These are phyloP conservation scores for Pristionchus arcanus DNA, from an alignment of 2,888 invertebrate genomes.

Conservation along the genomic window DNA sequence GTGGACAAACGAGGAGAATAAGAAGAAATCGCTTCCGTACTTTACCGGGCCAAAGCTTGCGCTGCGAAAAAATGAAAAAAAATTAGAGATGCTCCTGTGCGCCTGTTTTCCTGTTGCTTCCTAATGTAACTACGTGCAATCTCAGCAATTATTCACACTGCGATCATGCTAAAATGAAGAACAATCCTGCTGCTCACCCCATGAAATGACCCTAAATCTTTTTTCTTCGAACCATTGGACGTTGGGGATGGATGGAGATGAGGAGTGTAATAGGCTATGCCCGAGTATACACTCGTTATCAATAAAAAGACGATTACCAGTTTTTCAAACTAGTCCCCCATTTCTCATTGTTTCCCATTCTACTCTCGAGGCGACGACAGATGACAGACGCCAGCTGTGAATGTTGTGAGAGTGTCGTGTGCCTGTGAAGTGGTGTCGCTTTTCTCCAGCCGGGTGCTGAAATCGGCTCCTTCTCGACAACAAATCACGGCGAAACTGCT, in stretches of 20 bases:
- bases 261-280: too few species aligned
- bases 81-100: constrained; percentile 3
- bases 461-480: background rate
- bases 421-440: constrained; percentile 26
- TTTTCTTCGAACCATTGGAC: too few species aligned
- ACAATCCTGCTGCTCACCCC: too few species aligned
- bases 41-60: too few species aligned
- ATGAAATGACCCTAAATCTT: too few species aligned
- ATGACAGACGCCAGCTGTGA: constrained; percentile 13
- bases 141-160: background rate
- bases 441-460: background rate
- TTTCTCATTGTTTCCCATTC: background rate
- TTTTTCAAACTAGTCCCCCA: background rate
- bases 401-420: constrained; percentile 17
- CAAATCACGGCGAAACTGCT: background rate
- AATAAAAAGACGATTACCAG: too few species aligned
- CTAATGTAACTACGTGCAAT: background rate
- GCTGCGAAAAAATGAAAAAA: background rate
- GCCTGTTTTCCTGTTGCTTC: background rate
- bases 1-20: too few species aligned
- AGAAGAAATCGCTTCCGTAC: too few species aligned
- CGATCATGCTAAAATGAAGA: too few species aligned
- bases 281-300: too few species aligned
- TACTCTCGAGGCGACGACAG: background rate
- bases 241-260: too few species aligned